Evolutionary conservation across 2,113 vertebrate genomes (phyloP).

Genomic region (Orientallactaga bullata): DNA sequence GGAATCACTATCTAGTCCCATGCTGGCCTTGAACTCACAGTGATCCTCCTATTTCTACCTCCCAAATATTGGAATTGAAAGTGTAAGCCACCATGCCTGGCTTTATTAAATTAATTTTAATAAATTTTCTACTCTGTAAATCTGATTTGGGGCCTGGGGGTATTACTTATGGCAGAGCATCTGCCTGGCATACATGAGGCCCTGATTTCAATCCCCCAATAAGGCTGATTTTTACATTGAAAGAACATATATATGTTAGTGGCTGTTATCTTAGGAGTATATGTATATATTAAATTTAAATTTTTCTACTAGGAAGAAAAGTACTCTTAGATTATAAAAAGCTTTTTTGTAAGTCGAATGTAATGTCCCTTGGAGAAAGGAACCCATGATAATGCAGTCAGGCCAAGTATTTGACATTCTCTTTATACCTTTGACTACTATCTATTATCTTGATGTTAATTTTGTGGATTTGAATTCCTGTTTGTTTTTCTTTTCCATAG

Average conservation of each 20-base stretch:
- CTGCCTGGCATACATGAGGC: too few species aligned
- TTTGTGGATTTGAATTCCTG: constrained; percentile 37
- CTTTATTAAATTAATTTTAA: background rate
- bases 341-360: background rate
- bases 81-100: too few species aligned
- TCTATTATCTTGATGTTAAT: constrained; percentile 24
- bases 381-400: background rate
- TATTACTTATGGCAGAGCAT: too few species aligned
- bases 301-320: constrained; percentile 9
- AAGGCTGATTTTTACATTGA: too few species aligned
- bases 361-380: constrained; percentile 51
- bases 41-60: too few species aligned
- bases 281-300: background rate
- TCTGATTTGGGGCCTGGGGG: too few species aligned
- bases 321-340: background rate
- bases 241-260: background rate
- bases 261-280: background rate
- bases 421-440: constrained; percentile 3
- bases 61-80: too few species aligned
- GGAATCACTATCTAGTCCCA: too few species aligned
- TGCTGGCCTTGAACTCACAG: too few species aligned
- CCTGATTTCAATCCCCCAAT: too few species aligned
- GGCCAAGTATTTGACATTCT: constrained; percentile 7
- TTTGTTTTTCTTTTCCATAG: constrained; percentile 82
- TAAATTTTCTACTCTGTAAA: too few species aligned